phyloP scores from a whole-genome alignment of 2,888 invertebrate genomes.

The Dasysyrphus albostriatus region DNA sequence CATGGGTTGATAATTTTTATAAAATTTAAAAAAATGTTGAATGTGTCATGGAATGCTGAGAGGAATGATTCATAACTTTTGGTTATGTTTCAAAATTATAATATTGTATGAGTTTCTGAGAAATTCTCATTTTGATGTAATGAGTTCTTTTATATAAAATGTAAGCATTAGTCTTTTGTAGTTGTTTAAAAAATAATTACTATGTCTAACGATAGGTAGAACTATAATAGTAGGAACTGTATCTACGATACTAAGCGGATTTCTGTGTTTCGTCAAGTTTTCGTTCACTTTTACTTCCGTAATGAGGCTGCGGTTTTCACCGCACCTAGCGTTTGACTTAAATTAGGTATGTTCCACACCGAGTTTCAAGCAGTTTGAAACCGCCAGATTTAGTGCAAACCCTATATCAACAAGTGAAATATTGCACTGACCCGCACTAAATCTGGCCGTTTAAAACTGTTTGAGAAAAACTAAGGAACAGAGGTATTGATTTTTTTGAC shows the following conservation, averaged over 20 bases:
- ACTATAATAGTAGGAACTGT: neutral
- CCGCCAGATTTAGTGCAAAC: too few species aligned
- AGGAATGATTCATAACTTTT: constrained; percentile 23
- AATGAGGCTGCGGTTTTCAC: too few species aligned
- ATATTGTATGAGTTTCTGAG: neutral
- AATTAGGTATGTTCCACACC: too few species aligned
- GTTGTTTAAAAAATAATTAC: neutral
- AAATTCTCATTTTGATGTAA: neutral
- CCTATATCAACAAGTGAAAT: too few species aligned
- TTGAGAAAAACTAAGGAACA: too few species aligned
- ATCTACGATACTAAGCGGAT: neutral
- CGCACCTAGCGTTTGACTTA: too few species aligned
- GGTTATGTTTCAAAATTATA: neutral
- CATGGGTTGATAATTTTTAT: constrained; percentile 53
- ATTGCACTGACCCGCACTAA: too few species aligned
- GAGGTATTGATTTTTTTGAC: too few species aligned
- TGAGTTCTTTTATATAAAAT: neutral
- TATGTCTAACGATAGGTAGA: neutral
- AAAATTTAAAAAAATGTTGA: constrained; percentile 55
- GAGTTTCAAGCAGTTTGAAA: too few species aligned
- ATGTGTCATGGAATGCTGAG: constrained; percentile 66
- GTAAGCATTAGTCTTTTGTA: neutral
- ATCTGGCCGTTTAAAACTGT: too few species aligned
- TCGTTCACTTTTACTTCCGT: too few species aligned
- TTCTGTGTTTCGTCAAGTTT: too few species aligned